phyloP scores from a whole-genome alignment of 1,140 invertebrate species.

The Aphelenchoides besseyi region DNA sequence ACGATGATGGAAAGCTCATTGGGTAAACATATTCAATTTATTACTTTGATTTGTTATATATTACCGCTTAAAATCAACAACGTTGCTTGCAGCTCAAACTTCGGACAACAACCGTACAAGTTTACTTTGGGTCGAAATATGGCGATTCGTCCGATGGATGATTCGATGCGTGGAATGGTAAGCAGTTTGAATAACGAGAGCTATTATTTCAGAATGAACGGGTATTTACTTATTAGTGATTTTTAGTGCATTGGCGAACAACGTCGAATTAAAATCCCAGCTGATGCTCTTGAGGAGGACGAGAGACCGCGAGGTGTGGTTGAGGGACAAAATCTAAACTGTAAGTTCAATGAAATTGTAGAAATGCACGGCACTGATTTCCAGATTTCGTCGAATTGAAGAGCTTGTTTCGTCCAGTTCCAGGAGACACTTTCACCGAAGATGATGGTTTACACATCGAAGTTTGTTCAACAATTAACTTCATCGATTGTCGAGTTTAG shows the following conservation, averaged over 20 bases:
- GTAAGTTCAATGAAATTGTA: slow-evolving; percentile 1
- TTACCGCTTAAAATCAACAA: not conserved
- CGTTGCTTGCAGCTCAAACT: slow-evolving; percentile 26
- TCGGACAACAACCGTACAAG: slow-evolving; percentile 49
- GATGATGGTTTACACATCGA: slow-evolving; percentile 59
- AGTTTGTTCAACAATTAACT: too few species aligned
- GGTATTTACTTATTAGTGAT: slow-evolving; percentile 25
- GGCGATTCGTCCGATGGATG: slow-evolving; percentile 60
- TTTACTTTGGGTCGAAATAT: slow-evolving; percentile 56
- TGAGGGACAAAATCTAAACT: slow-evolving; percentile 41
- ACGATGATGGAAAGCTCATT: slow-evolving; percentile 56
- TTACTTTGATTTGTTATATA: too few species aligned
- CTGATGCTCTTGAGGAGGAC: slow-evolving; percentile 48
- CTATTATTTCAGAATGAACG: slow-evolving; percentile 19
- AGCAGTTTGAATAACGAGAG: slow-evolving; percentile 24
- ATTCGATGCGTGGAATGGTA: slow-evolving; percentile 37
- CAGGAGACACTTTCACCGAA: slow-evolving; percentile 58
- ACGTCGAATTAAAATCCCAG: slow-evolving; percentile 45
- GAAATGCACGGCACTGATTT: slow-evolving; percentile 39
- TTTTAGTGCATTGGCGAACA: slow-evolving; percentile 60
- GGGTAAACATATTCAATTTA: slow-evolving; percentile 52
- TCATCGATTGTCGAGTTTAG: too few species aligned
- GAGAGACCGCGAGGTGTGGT: slow-evolving; percentile 41
- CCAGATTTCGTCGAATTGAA: slow-evolving; percentile 57
- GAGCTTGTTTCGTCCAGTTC: slow-evolving; percentile 55